A percentile compares a stretch with the other conserved stretches of the same genome.
phyloP scores from a whole-genome alignment of 2,888 invertebrate genomes.

The Steinernema carpocapsae region DNA sequence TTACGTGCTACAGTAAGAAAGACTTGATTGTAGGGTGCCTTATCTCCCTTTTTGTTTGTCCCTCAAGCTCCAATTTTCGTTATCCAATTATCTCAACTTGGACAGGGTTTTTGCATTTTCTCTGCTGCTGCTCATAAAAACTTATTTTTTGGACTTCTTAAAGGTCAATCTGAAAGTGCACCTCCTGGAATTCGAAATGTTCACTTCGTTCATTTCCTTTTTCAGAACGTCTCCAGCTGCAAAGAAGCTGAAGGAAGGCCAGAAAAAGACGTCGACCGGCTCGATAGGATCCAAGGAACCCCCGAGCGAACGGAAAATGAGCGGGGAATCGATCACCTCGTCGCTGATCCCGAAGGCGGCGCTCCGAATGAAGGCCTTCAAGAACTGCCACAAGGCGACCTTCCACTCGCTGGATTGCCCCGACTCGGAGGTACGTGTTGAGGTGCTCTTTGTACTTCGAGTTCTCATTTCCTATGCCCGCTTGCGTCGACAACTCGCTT shows the following conservation, averaged over 20 bases:
- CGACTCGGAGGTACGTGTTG: conserved; percentile 10
- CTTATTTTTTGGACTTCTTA: too few species aligned
- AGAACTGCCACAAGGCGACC: conserved; percentile 18
- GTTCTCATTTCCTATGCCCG: conserved; percentile 22
- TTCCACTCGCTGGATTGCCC: conserved; percentile 16
- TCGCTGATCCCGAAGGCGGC: not conserved
- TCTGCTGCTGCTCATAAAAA: too few species aligned
- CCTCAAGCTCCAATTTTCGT: too few species aligned
- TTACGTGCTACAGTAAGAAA: too few species aligned
- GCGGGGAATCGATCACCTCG: conserved; percentile 1
- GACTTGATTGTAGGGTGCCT: too few species aligned
- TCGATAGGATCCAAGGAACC: not conserved
- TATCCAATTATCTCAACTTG: too few species aligned
- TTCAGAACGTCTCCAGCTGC: not conserved
- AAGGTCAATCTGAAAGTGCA: too few species aligned
- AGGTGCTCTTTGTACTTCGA: not conserved
- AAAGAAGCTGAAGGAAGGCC: not conserved
- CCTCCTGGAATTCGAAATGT: too few species aligned
- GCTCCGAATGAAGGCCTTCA: conserved; percentile 16
- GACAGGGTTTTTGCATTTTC: too few species aligned
- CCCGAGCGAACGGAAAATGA: not conserved
- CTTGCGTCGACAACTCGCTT: not conserved
- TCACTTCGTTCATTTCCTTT: not conserved
- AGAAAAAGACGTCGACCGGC: conserved; percentile 10
- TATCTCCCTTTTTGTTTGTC: too few species aligned